phyloP scores from a whole-genome alignment of 1,140 invertebrate species.

The Oryzaephilus surinamensis region DNA sequence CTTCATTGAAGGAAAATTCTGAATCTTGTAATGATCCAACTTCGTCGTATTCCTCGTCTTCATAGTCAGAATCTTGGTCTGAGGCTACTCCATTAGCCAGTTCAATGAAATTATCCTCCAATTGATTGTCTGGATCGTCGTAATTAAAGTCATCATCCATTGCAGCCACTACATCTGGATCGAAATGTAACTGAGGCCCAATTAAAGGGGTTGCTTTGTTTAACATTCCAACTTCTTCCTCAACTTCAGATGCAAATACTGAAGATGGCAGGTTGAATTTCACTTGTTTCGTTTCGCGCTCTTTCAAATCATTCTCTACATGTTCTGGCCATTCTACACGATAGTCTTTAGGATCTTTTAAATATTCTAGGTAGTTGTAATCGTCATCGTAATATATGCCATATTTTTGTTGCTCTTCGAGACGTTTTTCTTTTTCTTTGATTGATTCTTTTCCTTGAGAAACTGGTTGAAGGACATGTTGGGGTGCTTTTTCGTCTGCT shows the following conservation, averaged over 20 bases:
- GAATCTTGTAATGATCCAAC: constrained; percentile 41
- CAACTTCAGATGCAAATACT: constrained; percentile 80
- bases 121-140: constrained; percentile 67
- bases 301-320: constrained; percentile 32
- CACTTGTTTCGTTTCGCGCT: constrained; percentile 21
- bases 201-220: constrained; percentile 74
- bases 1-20: constrained; percentile 45
- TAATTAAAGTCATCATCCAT: constrained; percentile 88
- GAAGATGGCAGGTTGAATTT: constrained; percentile 73
- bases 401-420: constrained; percentile 77
- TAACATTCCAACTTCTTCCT: constrained; percentile 79
- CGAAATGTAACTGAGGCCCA: constrained; percentile 71
- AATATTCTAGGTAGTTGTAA: constrained; percentile 91
- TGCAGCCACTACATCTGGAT: constrained; percentile 87
- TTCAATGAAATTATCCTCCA: constrained; percentile 87
- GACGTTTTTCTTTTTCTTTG: constrained; percentile 30
- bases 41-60: constrained; percentile 44
- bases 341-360: constrained; percentile 54
- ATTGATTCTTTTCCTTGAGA: constrained; percentile 32
- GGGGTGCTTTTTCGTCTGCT: constrained; percentile 78
- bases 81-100: constrained; percentile 55
- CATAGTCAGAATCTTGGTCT: constrained; percentile 26
- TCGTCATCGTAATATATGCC: constrained; percentile 93
- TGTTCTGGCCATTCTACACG: constrained; percentile 34
- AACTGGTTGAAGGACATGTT: constrained; percentile 67